phyloP scores from a whole-genome alignment of 2,113 vertebrate genomes.

The Tachycineta bicolor region DNA sequence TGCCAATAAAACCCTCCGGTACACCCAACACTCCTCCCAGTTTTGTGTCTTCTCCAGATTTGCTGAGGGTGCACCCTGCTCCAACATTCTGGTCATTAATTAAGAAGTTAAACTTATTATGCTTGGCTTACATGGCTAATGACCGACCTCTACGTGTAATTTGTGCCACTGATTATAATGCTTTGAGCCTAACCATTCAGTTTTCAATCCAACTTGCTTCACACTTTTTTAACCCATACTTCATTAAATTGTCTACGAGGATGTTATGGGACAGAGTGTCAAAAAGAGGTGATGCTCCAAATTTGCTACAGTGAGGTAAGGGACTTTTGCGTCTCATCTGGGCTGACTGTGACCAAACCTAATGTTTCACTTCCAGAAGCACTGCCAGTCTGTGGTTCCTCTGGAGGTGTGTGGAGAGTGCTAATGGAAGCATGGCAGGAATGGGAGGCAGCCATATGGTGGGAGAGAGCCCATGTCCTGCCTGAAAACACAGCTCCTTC shows the following conservation, averaged over 20 bases:
- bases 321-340: not conserved
- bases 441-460: not conserved
- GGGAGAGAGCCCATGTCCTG: not conserved
- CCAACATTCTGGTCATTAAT: not conserved
- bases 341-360: not conserved
- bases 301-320: not conserved
- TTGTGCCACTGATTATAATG: not conserved
- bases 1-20: not conserved
- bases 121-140: not conserved
- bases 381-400: not conserved
- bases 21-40: not conserved
- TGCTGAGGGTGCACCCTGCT: not conserved
- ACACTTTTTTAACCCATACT: not conserved
- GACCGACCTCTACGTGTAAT: accelerated
- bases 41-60: not conserved
- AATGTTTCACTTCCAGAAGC: not conserved
- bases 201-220: not conserved
- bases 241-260: not conserved
- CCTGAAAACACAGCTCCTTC: not conserved
- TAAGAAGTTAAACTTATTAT: not conserved
- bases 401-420: not conserved
- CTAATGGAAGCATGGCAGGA: not conserved
- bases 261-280: not conserved
- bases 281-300: not conserved
- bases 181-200: not conserved